Conservation (phyloP, 1,140 invertebrate species). For the Magallana ariakensis region DNA sequence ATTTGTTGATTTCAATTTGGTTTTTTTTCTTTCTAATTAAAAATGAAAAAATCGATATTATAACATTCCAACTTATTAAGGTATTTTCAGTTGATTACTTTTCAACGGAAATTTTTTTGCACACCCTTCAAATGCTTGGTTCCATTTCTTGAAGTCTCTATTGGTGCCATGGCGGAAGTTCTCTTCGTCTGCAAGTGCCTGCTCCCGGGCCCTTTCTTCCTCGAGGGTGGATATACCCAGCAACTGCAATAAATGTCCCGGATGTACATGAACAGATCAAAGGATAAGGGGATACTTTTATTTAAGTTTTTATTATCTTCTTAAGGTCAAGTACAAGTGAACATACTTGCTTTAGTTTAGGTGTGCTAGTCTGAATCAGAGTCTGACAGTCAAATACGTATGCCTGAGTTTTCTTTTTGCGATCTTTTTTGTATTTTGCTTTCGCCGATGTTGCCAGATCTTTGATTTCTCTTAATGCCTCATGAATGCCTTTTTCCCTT, state of each 20-base stretch:
- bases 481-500: neutral
- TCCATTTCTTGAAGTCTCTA: constrained; percentile 7
- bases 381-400: neutral
- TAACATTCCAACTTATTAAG: too few relatives aligned
- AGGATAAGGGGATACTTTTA: too few relatives aligned
- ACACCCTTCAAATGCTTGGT: neutral
- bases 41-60: too few relatives aligned
- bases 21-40: neutral
- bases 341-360: neutral
- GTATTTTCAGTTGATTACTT: too few relatives aligned
- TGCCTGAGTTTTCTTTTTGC: neutral
- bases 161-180: neutral
- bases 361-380: neutral
- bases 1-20: neutral
- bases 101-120: too few relatives aligned
- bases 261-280: too few relatives aligned
- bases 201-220: neutral
- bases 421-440: neutral
- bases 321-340: too few relatives aligned
- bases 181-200: neutral
- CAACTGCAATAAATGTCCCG: neutral
- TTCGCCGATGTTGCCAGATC: neutral
- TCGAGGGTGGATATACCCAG: neutral
- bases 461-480: neutral
- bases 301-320: too few relatives aligned